Conservation (phyloP, 1,140 invertebrate species). For the Eciton burchellii region DNA sequence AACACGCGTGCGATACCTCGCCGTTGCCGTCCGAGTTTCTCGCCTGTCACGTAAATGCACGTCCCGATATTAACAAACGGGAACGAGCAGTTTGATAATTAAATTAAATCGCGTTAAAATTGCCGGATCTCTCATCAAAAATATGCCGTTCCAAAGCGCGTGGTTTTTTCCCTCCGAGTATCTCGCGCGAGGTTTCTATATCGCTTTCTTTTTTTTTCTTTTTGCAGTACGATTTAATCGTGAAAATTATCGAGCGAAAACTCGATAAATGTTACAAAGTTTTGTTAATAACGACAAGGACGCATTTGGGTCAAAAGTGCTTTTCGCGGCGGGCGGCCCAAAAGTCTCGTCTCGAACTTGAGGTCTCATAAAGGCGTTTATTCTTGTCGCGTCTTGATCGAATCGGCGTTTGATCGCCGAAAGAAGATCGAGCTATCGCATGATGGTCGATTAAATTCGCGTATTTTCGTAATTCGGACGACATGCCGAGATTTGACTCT, state of each 20-base stretch:
- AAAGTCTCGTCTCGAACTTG: slow-evolving; percentile 47
- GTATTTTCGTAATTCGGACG: background rate
- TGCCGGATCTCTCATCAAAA: slow-evolving; percentile 13
- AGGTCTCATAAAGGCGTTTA: slow-evolving; percentile 42
- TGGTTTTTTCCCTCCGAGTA: background rate
- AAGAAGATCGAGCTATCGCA: background rate
- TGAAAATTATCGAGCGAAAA: slow-evolving; percentile 37
- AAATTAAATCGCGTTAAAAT: background rate
- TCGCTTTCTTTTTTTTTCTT: background rate
- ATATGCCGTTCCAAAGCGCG: slow-evolving; percentile 1
- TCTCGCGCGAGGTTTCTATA: slow-evolving; percentile 20
- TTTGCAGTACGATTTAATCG: slow-evolving; percentile 27
- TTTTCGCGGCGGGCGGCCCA: slow-evolving; percentile 23
- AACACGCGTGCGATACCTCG: background rate
- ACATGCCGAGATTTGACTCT: slow-evolving; percentile 18
- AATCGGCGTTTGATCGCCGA: background rate
- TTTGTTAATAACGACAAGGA: slow-evolving; percentile 48
- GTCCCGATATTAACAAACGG: slow-evolving; percentile 37
- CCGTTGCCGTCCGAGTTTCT: slow-evolving; percentile 20
- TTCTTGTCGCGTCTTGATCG: slow-evolving; percentile 7
- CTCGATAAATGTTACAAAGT: slow-evolving; percentile 51
- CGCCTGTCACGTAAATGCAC: slow-evolving; percentile 32
- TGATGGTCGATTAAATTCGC: slow-evolving; percentile 38
- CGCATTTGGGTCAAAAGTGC: slow-evolving; percentile 49
- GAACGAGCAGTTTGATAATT: too few relatives aligned